These are phyloP conservation scores for Priocnemis perturbator DNA, from an alignment of 2,888 invertebrate genomes.

Conservation along the genomic window DNA sequence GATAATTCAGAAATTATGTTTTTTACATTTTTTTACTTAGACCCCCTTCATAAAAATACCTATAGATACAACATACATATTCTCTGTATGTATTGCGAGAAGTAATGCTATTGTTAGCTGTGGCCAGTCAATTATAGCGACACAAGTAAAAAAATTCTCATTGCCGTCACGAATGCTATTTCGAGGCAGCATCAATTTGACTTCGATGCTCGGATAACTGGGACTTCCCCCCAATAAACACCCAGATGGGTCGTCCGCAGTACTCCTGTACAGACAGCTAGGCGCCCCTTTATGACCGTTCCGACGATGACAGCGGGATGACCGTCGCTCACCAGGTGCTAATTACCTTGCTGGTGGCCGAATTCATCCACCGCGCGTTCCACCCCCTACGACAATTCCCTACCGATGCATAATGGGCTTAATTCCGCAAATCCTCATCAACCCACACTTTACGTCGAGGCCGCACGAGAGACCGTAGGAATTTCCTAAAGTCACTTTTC, in stretches of 20 bases:
- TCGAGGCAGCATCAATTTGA: too few relatives aligned
- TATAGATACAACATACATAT: too few relatives aligned
- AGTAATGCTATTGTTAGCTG: too few relatives aligned
- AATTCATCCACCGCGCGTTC: conserved; percentile 34
- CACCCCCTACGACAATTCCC: conserved; percentile 1
- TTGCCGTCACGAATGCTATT: too few relatives aligned
- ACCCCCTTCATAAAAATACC: too few relatives aligned
- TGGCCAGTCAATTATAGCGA: too few relatives aligned
- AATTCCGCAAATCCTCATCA: conserved; percentile 27
- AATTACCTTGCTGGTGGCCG: conserved; percentile 62
- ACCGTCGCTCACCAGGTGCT: conserved; percentile 40
- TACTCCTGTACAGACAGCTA: not conserved
- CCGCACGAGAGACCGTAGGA: not conserved
- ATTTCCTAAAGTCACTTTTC: not conserved
- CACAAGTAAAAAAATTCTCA: too few relatives aligned
- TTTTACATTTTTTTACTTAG: too few relatives aligned
- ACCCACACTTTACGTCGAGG: conserved; percentile 11
- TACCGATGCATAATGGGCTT: conserved; percentile 3
- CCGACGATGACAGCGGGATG: not conserved
- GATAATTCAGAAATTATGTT: too few relatives aligned
- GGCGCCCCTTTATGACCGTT: conserved; percentile 22
- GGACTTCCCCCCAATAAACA: conserved; percentile 27
- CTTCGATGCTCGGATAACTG: not conserved
- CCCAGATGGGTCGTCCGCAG: conserved; percentile 10
- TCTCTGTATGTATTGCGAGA: too few relatives aligned